Conservation (phyloP, 2,888 invertebrate species). For the Eupithecia dodoneata region DNA sequence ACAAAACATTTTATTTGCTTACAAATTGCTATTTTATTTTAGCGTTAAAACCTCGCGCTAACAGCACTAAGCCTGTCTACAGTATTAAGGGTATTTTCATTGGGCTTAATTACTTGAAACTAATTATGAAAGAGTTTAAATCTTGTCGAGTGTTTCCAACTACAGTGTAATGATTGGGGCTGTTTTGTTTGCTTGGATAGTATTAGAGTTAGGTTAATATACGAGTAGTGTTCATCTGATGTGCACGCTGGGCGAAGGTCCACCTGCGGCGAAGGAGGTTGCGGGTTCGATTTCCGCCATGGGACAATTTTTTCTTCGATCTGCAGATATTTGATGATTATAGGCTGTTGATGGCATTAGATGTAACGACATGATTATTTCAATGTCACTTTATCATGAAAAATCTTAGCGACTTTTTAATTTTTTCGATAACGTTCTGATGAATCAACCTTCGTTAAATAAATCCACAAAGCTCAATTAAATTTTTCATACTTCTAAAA, state of each 20-base stretch:
- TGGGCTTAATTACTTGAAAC: slow-evolving; percentile 64
- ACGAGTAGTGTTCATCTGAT: background rate
- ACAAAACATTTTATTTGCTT: background rate
- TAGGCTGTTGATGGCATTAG: too few species aligned
- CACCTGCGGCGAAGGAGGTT: too few species aligned
- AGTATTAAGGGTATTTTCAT: slow-evolving; percentile 64
- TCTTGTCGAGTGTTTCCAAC: slow-evolving; percentile 23
- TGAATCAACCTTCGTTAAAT: background rate
- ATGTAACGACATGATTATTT: too few species aligned
- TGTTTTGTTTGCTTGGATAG: background rate
- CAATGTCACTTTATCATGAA: background rate
- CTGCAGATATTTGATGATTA: too few species aligned
- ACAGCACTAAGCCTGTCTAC: slow-evolving; percentile 49
- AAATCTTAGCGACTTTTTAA: background rate
- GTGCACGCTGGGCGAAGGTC: too few species aligned
- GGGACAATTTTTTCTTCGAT: too few species aligned
- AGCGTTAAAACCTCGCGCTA: slow-evolving; percentile 15
- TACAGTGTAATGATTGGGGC: slow-evolving; percentile 12
- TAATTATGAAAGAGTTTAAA: slow-evolving; percentile 36
- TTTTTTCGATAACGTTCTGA: background rate
- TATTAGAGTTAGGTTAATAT: background rate
- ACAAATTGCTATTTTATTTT: background rate
- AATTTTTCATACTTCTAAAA: slow-evolving; percentile 47
- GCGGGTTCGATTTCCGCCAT: too few species aligned
- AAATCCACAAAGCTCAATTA: background rate